Percentiles rank a stretch among this genome's conserved stretches.
phyloP scores from a whole-genome alignment of 2,113 vertebrate species.

The Redunca redunca region DNA sequence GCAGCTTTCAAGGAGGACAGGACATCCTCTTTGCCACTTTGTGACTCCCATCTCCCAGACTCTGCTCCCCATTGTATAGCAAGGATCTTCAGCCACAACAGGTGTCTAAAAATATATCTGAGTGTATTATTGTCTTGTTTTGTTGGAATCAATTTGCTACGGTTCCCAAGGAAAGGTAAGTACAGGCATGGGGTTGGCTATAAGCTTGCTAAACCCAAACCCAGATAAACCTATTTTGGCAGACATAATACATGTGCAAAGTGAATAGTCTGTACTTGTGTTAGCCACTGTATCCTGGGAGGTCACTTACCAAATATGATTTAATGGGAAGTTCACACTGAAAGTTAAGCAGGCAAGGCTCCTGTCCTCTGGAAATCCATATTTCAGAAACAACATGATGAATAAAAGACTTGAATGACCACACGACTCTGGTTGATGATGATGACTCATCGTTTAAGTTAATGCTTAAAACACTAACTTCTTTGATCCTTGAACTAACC shows the following conservation, averaged over 20 bases:
- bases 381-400: neutral
- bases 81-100: neutral
- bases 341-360: neutral
- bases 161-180: neutral
- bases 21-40: neutral
- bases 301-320: neutral
- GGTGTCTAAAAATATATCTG: neutral
- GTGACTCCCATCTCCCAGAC: neutral
- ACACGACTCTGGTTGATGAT: neutral
- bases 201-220: neutral
- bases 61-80: neutral
- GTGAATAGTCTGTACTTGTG: neutral
- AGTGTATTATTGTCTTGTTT: neutral
- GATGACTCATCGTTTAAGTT: neutral
- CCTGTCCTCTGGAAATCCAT: neutral
- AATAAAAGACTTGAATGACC: neutral
- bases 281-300: neutral
- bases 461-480: neutral
- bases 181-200: neutral
- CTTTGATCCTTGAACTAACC: neutral
- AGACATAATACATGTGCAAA: neutral
- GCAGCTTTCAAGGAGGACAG: neutral
- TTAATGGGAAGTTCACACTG: neutral
- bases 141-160: neutral
- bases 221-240: neutral